Percentiles rank a stretch among this genome's conserved stretches.
Conservation (phyloP, 2,888 invertebrate genomes). For the Sphecodes monilicornis region DNA sequence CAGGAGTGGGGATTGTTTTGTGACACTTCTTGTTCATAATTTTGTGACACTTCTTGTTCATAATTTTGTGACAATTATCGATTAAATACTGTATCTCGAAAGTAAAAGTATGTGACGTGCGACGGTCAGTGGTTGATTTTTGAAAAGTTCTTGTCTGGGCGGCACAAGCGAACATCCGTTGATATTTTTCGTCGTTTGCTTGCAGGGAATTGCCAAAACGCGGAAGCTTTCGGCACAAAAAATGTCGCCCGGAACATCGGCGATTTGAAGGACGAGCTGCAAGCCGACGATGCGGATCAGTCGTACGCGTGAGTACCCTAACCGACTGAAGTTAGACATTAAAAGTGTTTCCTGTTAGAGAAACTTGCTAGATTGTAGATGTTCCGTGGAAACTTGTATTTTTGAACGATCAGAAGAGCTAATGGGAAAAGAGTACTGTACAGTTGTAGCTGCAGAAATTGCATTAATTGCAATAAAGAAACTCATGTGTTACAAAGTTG, state of each 20-base stretch:
- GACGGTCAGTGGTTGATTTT: too few species aligned
- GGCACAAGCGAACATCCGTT: constrained; percentile 18
- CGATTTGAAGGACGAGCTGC: constrained; percentile 61
- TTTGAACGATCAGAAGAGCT: background rate
- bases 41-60: too few species aligned
- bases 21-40: too few species aligned
- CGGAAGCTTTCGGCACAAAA: constrained; percentile 59
- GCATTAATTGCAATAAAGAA: too few species aligned
- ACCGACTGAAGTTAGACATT: background rate
- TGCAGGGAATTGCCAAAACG: constrained; percentile 76
- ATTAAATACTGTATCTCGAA: too few species aligned
- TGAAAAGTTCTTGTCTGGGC: too few species aligned
- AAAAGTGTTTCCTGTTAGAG: background rate
- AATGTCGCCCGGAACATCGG: constrained; percentile 53
- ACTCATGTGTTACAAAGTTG: too few species aligned
- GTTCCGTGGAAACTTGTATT: background rate
- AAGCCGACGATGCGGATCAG: constrained; percentile 63
- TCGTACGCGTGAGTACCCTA: constrained; percentile 64
- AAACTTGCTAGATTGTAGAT: background rate
- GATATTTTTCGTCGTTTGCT: constrained; percentile 46
- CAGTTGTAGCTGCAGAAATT: too few species aligned
- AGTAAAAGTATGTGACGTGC: too few species aligned
- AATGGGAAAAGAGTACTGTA: too few species aligned
- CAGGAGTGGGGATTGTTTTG: too few species aligned
- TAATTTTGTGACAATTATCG: too few species aligned